Evolutionary conservation across 2,888 invertebrate species (phyloP), one percentile per base, ranked within the genome.

Genomic region (Cactoblastis cactorum): DNA sequence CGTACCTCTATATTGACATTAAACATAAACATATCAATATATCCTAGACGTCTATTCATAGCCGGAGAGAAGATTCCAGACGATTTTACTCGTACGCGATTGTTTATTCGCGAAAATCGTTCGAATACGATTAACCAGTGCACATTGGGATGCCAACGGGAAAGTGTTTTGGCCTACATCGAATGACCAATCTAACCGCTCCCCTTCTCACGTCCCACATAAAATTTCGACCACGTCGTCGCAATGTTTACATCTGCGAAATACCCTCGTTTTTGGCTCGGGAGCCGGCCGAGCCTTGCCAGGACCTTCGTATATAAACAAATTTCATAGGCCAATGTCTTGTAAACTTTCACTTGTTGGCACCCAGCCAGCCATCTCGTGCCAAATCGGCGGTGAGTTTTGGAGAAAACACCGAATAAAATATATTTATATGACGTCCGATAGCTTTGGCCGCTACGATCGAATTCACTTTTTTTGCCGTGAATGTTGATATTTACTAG

Each of bases 291-390:
- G 49, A 45, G 48, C 51, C 54, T 51, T 56, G 55, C 56, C 59
- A 64, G 62, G 58, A 64, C 63, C 63, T 61, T 69, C 71, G 71
- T 74, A 69, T 77, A 79, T 77, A 84, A 84, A 84, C 80, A 83
- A 83, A 81, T 79, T 75, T 68, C 75, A 78, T 82, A 77, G 83
- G 80, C 78, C 79, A 80, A 82, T 75, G 80, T 77, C 79, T 80
- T 76, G 70, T 59, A 72, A 83, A 86, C 88, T 88, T 84, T 88
- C 87, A 73, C 88, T 77, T 63, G 64, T 79, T 88, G 88, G 88
- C 82, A 57, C 52, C 47, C 58, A 63, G 85, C 88, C 88, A 85
- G 72, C 59, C 54, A 59, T 52, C 53, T 65, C 69, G 67, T 77
- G 74, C 75, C 74, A 78, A 77, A 77, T 77, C 74, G 72, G 69